Base-by-base conservation (phyloP, 2,888 invertebrate genomes). In the Drosophila mayaguana region DNA sequence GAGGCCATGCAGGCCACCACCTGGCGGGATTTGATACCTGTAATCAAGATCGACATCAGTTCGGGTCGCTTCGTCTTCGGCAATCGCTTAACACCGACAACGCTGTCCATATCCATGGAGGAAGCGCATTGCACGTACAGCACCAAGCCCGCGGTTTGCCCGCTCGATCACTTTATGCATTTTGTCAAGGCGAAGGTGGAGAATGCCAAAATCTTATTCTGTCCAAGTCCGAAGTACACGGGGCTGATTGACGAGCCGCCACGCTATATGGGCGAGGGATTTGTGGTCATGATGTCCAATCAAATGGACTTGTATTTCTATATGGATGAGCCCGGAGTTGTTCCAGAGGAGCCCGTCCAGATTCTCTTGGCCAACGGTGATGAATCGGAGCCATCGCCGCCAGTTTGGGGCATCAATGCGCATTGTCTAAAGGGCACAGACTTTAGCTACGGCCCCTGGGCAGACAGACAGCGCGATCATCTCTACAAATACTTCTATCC, bases 361-460 rank as follows among this genome's bases (percentile, higher is more conserved):
- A 95, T 98, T 18, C 96, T 96, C 75, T 92, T 98, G 76, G 97
- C 97, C 2, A 98, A 98, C 93, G 98, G 98, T 2, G 98, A 98
- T 92, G 96, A 97, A 68, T 97, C 98, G 0, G 97, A 97, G 91
- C 97, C 97, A 5, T 97, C 97, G 63, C 97, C 98, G 12, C 98
- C 98, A 0, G 97, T 98, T 81, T 98, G 98, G 97, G 98, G 98
- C 8, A 96, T 98, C 16, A 98, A 98, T 92, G 96, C 98, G 62
- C 98, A 98, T 92, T 97, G 98, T 91, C 97, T 98, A 0, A 98
- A 98, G 93, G 98, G 97, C 76, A 93, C 95, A 0, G 97, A 98
- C 91, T 97, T 99, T 88, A 98, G 98, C 92, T 99, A 99, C 91
- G 99, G 99, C 0, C 99, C 99, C 0, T 99, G 99, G 99, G 99